Percentiles rank a stretch among this genome's conserved stretches.
phyloP scores from a whole-genome alignment of 2,113 vertebrate genomes.

The Coreoperca whiteheadi region DNA sequence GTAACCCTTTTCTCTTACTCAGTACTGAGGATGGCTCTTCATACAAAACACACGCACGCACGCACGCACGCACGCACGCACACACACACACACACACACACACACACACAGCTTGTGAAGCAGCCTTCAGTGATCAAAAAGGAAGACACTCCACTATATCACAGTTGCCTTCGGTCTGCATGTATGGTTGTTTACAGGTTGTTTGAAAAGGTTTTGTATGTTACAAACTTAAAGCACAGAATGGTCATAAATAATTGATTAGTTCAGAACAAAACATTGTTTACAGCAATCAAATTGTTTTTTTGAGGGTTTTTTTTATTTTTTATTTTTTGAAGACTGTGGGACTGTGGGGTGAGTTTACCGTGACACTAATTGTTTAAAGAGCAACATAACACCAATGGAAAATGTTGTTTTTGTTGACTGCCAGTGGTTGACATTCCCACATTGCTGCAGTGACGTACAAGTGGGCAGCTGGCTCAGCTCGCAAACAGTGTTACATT shows the following conservation, averaged over 20 bases:
- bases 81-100: conserved; percentile 10
- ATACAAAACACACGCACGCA: conserved; percentile 14
- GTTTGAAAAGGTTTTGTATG: conserved; percentile 18
- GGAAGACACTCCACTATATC: conserved; percentile 1
- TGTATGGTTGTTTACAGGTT: conserved; percentile 25
- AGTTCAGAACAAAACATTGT: background rate
- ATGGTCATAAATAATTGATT: background rate
- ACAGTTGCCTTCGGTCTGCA: conserved; percentile 12
- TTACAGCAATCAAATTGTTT: background rate
- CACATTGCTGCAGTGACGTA: background rate
- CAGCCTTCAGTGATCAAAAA: conserved; percentile 44
- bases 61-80: conserved; percentile 1
- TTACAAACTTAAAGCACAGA: background rate
- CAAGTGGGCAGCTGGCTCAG: background rate
- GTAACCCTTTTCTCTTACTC: conserved; percentile 14
- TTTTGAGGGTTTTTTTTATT: too few species aligned
- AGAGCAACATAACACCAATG: background rate
- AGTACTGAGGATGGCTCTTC: conserved; percentile 25
- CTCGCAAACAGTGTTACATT: background rate
- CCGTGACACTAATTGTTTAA: background rate
- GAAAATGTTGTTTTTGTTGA: background rate
- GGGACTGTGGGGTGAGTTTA: background rate
- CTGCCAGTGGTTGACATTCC: background rate
- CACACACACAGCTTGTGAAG: background rate
- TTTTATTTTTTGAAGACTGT: background rate